Evolutionary conservation across 2,113 vertebrate species (phyloP).

Genomic region (Strix aluco): DNA sequence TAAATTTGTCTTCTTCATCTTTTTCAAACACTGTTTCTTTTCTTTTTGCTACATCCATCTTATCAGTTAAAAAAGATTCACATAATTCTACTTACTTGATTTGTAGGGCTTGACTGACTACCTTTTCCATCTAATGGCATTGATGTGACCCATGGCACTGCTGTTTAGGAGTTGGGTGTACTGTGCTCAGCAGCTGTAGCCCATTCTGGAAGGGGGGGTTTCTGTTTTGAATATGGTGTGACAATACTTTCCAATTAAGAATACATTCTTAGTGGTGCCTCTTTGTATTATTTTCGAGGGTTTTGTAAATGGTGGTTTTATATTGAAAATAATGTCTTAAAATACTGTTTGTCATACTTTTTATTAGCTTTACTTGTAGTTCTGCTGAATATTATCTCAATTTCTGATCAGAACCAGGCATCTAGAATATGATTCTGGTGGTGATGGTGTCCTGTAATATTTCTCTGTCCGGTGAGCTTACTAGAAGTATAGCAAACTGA

Average conservation of each 20-base stretch:
- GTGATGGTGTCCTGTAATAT: not conserved
- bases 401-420: not conserved
- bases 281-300: not conserved
- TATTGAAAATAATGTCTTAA: not conserved
- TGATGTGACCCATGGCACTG: not conserved
- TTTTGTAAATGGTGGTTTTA: not conserved
- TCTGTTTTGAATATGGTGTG: not conserved
- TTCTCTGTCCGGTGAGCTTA: not conserved
- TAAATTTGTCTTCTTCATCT: not conserved
- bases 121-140: not conserved
- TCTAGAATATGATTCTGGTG: not conserved
- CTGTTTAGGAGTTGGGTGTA: not conserved
- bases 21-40: not conserved
- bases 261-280: not conserved
- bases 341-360: not conserved
- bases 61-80: not conserved
- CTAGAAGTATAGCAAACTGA: not conserved
- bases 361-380: not conserved
- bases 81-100: not conserved
- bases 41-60: not conserved
- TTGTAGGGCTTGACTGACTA: not conserved
- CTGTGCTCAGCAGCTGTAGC: not conserved
- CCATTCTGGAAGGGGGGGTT: not conserved
- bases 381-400: not conserved
- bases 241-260: not conserved